Base-by-base conservation (phyloP, 2,888 invertebrate species). In the Acrobasis consociella region DNA sequence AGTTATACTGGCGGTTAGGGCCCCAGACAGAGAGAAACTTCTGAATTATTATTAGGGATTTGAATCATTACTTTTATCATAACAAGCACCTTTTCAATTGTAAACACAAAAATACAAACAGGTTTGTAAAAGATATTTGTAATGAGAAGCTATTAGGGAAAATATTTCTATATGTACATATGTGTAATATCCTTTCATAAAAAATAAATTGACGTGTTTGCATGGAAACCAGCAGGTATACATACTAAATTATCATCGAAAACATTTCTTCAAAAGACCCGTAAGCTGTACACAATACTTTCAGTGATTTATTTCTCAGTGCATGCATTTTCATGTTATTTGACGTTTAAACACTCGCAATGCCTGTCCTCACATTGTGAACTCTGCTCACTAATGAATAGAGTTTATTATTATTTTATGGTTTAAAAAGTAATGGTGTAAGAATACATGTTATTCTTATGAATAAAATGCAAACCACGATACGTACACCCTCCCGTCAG, bases 381-480 rank as follows among this genome's bases (percentile, higher is more conserved):
- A 62, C 49, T 38, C 38, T 56, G 55, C 49, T 46, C 38, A 16
- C 13, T 16, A n/a, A 51, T 16, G 17, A 49, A 39, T 11, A 37
- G 13, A 9, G n/a, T 49, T 22, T 22, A 22, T 22, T 22, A 3
- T 22, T 2, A 37, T 53, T 38, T 53, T 31, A 38, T 53, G 15
- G n/a, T n/a, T 7, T 37, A 31, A n/a, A 37, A 37, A 53, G 11
- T 53, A 9, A 13, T 53, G 31, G 38, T 38, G 38, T 53, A 37
- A 38, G 38, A 53, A 53, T 37, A 38, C 37, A 53, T 37, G 38
- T 53, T 53, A 38, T n/a, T 49, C 31, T 13, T 49, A 49, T 56
- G 42, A 56, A 58, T 58, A 58, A 58, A 58, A 58, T 58, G 49
- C 49, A 22, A 58, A 58, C 31, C 22, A 58, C 49, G 31, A 49